phyloP scores from a whole-genome alignment of 2,797 vertebrate species.

The Chiroxiphia lanceolata region DNA sequence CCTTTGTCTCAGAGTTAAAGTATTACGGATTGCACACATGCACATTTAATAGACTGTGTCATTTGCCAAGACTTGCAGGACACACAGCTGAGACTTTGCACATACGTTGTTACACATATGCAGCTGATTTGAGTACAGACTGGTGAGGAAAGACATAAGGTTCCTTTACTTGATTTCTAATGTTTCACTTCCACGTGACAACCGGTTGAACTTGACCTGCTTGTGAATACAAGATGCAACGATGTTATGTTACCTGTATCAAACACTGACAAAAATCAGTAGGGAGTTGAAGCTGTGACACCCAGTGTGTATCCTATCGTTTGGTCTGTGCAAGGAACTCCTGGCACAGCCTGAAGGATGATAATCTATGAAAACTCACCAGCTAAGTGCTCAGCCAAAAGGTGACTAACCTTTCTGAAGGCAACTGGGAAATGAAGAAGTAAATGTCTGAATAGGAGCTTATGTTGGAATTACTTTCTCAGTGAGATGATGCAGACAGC shows the following conservation, averaged over 20 bases:
- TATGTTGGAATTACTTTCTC: background rate
- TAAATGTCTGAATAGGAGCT: background rate
- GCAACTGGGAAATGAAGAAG: background rate
- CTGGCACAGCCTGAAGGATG: background rate
- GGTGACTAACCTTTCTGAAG: background rate
- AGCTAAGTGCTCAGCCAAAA: rapidly evolving
- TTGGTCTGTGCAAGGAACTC: background rate
- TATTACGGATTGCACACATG: rapidly evolving
- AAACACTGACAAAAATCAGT: background rate
- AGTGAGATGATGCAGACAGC: background rate
- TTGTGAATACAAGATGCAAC: background rate
- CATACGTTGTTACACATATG: rapidly evolving
- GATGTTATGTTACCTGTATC: background rate
- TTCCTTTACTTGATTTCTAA: background rate
- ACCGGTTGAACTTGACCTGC: background rate
- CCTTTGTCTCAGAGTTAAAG: background rate
- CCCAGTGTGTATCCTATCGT: rapidly evolving
- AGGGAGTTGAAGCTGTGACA: background rate
- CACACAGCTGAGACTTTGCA: background rate
- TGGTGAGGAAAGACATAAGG: background rate
- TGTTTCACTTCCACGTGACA: background rate
- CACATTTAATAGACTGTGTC: background rate
- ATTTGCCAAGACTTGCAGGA: background rate
- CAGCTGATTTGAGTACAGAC: background rate
- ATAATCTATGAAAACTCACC: background rate